phyloP scores from a whole-genome alignment of 2,888 invertebrate genomes.

The Sinodicranocentrus sp. region DNA sequence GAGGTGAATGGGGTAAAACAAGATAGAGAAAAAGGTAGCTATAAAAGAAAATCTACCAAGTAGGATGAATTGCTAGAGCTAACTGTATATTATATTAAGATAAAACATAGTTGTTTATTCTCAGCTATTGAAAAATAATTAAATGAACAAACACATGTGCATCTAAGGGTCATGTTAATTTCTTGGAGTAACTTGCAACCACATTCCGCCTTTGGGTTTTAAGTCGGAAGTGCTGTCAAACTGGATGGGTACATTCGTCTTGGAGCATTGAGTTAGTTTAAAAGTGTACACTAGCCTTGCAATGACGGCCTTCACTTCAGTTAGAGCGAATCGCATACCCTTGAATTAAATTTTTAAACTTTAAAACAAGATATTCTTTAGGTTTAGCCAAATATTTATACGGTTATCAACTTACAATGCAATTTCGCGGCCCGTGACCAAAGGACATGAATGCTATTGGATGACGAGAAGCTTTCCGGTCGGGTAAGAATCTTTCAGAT shows the following conservation, averaged over 20 bases:
- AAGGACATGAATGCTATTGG: slow-evolving; percentile 80
- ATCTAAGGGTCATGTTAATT: too few relatives aligned
- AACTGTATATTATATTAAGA: too few relatives aligned
- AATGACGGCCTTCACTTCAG: slow-evolving; percentile 80
- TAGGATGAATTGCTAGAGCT: too few relatives aligned
- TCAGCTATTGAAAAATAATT: too few relatives aligned
- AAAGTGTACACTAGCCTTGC: slow-evolving; percentile 80
- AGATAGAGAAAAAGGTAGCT: neutral
- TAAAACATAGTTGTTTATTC: too few relatives aligned
- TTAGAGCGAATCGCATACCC: slow-evolving; percentile 80
- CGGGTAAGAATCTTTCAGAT: slow-evolving; percentile 82
- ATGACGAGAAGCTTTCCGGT: slow-evolving; percentile 81
- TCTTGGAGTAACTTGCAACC: neutral
- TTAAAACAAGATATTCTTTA: slow-evolving; percentile 72
- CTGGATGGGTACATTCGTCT: slow-evolving; percentile 79
- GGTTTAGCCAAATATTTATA: neutral
- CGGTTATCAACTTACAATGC: neutral
- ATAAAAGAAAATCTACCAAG: neutral
- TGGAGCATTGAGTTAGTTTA: slow-evolving; percentile 78
- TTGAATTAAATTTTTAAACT: neutral
- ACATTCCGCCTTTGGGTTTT: slow-evolving; percentile 13
- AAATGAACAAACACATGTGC: too few relatives aligned
- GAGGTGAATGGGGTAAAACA: slow-evolving; percentile 32
- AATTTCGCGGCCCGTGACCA: neutral
- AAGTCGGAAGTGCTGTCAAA: slow-evolving; percentile 76